These are phyloP conservation scores for Rousettus leschenaultii DNA, from an alignment of 2,113 vertebrate species.

Conservation along the genomic window DNA sequence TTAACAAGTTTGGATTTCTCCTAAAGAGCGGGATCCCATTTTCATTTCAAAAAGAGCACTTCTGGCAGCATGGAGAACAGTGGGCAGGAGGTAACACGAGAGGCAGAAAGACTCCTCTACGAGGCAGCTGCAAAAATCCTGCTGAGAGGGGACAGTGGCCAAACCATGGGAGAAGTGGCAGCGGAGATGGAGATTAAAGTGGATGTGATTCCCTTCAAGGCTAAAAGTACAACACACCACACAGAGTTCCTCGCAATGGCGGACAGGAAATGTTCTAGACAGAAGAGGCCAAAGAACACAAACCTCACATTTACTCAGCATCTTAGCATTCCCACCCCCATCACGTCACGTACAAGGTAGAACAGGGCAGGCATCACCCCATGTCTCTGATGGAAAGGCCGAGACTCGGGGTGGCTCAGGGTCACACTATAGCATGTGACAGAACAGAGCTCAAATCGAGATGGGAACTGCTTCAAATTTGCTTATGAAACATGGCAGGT, in stretches of 20 bases:
- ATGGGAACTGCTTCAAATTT: not conserved
- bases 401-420: not conserved
- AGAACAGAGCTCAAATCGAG: not conserved
- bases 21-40: not conserved
- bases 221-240: too few relatives aligned
- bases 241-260: fast-evolving
- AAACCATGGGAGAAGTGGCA: too few relatives aligned
- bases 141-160: not conserved
- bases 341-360: fast-evolving
- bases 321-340: not conserved
- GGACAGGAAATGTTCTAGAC: not conserved
- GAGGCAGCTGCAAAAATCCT: not conserved
- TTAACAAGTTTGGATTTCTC: not conserved
- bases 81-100: not conserved
- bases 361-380: not conserved
- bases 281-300: not conserved
- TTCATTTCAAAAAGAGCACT: not conserved
- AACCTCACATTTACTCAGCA: not conserved
- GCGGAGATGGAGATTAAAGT: too few relatives aligned
- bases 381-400: not conserved
- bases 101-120: not conserved
- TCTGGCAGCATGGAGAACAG: too few relatives aligned
- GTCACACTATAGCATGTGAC: not conserved
- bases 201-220: not conserved
- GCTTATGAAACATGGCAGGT: not conserved